A percentile compares a stretch with the other conserved stretches of the same genome.
These are phyloP conservation scores for Cryptomyrus ogoouensis DNA, from an alignment of 2,113 vertebrate genomes.

Conservation along the genomic window DNA sequence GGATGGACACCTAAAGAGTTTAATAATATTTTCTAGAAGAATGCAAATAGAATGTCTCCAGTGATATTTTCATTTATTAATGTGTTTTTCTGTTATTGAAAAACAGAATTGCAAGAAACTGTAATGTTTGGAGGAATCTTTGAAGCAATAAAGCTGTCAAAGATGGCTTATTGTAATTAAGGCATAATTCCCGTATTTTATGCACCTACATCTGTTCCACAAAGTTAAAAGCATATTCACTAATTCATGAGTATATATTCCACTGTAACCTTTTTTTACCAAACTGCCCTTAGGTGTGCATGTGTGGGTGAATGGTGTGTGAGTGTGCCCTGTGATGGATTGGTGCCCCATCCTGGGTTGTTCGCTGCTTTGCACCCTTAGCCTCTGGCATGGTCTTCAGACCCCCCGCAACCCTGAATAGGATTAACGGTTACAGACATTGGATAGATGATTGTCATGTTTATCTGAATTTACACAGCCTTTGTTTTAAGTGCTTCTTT, in stretches of 20 bases:
- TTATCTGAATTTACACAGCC: background rate
- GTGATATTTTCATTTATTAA: background rate
- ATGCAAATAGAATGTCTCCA: background rate
- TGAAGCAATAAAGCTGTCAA: background rate
- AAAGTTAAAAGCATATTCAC: background rate
- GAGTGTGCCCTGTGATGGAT: background rate
- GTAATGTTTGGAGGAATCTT: background rate
- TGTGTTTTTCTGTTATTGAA: background rate
- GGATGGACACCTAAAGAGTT: background rate
- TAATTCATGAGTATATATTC: background rate
- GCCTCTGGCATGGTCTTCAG: background rate
- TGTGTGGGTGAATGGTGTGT: background rate
- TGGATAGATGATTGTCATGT: background rate
- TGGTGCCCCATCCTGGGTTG: background rate
- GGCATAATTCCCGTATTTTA: background rate
- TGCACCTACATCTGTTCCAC: background rate
- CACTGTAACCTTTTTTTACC: too few relatives aligned
- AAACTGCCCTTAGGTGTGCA: background rate
- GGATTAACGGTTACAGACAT: background rate
- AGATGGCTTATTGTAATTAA: background rate
- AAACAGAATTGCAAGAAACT: background rate
- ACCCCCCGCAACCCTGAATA: background rate
- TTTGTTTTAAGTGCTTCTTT: background rate
- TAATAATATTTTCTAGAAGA: background rate
- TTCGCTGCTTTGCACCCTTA: background rate